Conservation (phyloP, 1,140 invertebrate genomes). For the Lepidurus arcticus region DNA sequence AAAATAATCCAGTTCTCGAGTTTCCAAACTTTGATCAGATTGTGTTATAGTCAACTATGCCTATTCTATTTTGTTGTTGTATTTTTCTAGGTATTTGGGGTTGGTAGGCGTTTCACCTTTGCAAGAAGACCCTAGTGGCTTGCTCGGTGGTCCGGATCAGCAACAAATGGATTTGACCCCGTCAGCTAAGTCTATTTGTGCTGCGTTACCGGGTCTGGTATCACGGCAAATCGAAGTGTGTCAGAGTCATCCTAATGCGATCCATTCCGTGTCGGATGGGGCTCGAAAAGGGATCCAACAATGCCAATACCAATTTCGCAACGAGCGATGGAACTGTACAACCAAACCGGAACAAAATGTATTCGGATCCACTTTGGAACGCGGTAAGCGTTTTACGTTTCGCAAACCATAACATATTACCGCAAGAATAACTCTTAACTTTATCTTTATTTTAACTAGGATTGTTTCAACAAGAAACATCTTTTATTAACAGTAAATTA, state of each 20-base stretch:
- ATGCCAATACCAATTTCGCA: slow-evolving; percentile 54
- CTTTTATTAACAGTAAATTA: too few species aligned
- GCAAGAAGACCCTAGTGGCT: slow-evolving; percentile 34
- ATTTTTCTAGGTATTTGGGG: slow-evolving; percentile 50
- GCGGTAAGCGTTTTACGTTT: slow-evolving; percentile 42
- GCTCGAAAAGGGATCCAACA: slow-evolving; percentile 50
- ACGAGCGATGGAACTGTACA: slow-evolving; percentile 57
- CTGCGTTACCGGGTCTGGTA: slow-evolving; percentile 45
- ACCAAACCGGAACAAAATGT: slow-evolving; percentile 45
- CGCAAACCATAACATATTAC: neutral
- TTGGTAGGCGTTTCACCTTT: slow-evolving; percentile 46
- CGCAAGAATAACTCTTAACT: too few species aligned
- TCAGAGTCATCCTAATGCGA: slow-evolving; percentile 50
- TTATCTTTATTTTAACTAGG: too few species aligned
- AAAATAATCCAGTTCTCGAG: neutral
- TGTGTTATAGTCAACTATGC: neutral
- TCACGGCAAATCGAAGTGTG: slow-evolving; percentile 49
- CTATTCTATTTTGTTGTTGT: neutral
- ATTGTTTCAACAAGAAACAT: too few species aligned
- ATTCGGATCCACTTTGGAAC: slow-evolving; percentile 47
- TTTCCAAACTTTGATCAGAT: neutral
- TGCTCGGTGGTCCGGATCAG: slow-evolving; percentile 34
- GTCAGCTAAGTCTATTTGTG: slow-evolving; percentile 38
- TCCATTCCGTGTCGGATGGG: slow-evolving; percentile 50
- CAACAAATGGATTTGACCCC: slow-evolving; percentile 34